Base-by-base conservation (phyloP, 2,113 vertebrate genomes). In the Oreochromis tanganicae region DNA sequence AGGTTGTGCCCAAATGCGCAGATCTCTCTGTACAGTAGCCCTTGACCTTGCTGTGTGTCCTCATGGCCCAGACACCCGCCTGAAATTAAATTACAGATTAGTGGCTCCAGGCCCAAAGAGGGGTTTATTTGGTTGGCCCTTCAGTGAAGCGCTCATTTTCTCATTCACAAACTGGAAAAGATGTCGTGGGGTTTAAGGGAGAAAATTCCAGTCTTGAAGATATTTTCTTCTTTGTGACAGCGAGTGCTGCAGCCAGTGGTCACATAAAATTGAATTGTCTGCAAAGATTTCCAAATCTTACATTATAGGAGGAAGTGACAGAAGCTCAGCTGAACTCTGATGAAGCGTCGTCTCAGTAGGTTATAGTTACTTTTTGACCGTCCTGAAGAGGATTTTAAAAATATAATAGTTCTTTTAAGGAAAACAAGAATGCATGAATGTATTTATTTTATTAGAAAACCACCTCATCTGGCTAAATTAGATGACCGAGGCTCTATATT, bases 61-160 rank as follows among this genome's bases (percentile, higher is more conserved):
- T 93, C 80, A 38, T 88, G 92, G 91, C 86, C 94, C 91, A 87
- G 92, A 95, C 87, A 91, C 93, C 93, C 83, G 85, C 78, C 85
- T 95, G 94, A 96, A 96, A 96, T 95, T 93, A 95, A 95, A 95
- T 96, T 89, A 96, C 91, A 95, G 94, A 96, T 96, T 95, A 95
- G 94, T 94, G 93, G 91, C 94, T 91, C 21, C 82, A 36, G 85
- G 90, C 92, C 85, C 83, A 87, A 89, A 90, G 88, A 95, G 84
- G 84, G 89, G 83, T 95, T 95, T 95, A 95, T 95, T 95, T 94
- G 88, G 90, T 94, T 93, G 89, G 87, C 81, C 89, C 87, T 78
- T 92, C 86, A 85, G 85, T 88, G 87, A 88, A 81, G 75, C 48
- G 16, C 82, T 90, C 90, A 88, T 92, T 90, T 90, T 86, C 89